Conservation (phyloP, 2,888 invertebrate genomes). For the Cataglyphis altisquamis region DNA sequence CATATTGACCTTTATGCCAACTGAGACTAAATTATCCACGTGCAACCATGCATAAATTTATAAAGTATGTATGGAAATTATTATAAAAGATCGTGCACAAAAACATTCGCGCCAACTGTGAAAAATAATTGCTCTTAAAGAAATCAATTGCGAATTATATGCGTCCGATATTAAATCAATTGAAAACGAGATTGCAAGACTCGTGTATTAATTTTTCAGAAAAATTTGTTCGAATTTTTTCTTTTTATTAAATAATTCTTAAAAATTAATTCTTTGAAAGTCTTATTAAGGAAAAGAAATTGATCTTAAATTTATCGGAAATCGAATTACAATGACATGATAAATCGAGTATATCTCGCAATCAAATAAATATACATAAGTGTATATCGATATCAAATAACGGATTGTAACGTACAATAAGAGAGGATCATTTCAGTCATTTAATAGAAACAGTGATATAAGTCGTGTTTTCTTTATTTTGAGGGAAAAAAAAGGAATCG, state of each 20-base stretch:
- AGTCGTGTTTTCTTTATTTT: not conserved
- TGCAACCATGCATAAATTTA: conserved; percentile 47
- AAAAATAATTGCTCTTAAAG: conserved; percentile 4
- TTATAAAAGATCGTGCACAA: not conserved
- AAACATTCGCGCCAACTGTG: not conserved
- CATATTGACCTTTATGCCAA: conserved; percentile 46
- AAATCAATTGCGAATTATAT: not conserved
- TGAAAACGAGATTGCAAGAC: not conserved
- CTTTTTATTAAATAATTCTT: not conserved
- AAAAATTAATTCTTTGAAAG: not conserved
- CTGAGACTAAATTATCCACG: conserved; percentile 48
- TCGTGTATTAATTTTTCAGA: not conserved
- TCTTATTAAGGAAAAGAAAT: not conserved
- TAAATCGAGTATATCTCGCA: not conserved
- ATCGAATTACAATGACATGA: not conserved
- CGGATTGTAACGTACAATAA: not conserved
- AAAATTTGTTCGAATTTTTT: not conserved
- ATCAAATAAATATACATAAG: conserved; percentile 10
- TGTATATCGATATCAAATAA: not conserved
- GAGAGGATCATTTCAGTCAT: not conserved
- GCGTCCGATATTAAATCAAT: not conserved
- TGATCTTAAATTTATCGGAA: not conserved
- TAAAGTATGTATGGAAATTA: conserved; percentile 11
- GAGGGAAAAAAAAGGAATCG: not conserved
- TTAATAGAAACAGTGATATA: not conserved